These are phyloP conservation scores for Drosophila acutilabella DNA, from an alignment of 2,888 invertebrate genomes.

Conservation along the genomic window DNA sequence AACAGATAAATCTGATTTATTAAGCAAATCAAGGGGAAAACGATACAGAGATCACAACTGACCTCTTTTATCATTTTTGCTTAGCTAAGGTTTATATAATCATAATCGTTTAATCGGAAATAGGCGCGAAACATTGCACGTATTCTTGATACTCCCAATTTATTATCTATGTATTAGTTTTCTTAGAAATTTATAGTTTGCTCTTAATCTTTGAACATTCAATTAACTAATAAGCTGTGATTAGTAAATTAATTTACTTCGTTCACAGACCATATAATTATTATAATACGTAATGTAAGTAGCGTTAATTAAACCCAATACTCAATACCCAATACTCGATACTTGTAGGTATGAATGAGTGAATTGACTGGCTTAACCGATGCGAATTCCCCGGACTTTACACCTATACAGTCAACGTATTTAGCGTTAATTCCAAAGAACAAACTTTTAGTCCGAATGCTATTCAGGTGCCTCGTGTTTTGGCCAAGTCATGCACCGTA, in stretches of 20 bases:
- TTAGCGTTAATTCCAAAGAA: constrained; percentile 53
- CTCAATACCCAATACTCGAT: not conserved
- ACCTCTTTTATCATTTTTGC: not conserved
- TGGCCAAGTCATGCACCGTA: constrained; percentile 46
- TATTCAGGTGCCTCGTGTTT: constrained; percentile 10
- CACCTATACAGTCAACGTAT: constrained; percentile 12
- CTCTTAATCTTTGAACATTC: constrained; percentile 4
- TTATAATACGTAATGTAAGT: not conserved
- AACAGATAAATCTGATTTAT: not conserved
- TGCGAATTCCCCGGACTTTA: constrained; percentile 38
- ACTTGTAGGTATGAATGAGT: not conserved
- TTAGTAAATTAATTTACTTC: constrained; percentile 5
- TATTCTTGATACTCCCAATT: not conserved
- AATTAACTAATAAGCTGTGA: constrained; percentile 23
- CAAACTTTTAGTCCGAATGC: constrained; percentile 13
- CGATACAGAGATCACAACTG: not conserved
- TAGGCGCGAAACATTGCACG: not conserved
- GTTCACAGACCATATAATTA: constrained; percentile 19
- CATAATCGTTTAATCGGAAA: constrained; percentile 1
- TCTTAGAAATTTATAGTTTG: constrained; percentile 12
- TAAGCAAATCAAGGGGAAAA: not conserved
- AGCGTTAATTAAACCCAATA: constrained; percentile 9
- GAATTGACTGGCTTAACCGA: constrained; percentile 5
- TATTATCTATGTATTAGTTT: not conserved
- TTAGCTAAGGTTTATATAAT: not conserved